Percentiles rank a stretch among this genome's conserved stretches.
phyloP scores from a whole-genome alignment of 1,140 invertebrate genomes.

The Homalodisca vitripennis region DNA sequence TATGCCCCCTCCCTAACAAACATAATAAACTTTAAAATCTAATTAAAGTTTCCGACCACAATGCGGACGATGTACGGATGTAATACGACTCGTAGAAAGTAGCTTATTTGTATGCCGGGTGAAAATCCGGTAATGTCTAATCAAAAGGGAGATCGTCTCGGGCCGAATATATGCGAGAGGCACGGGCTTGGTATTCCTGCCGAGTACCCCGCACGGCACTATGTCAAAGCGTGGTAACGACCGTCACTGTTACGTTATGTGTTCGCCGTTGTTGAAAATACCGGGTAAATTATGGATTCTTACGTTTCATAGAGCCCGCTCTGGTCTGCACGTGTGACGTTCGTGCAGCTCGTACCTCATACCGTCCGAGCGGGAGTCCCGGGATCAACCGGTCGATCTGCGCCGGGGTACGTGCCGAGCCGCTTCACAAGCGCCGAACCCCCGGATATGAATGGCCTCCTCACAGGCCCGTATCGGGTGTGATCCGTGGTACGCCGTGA shows the following conservation, averaged over 20 bases:
- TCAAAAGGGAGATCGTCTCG: conserved; percentile 10
- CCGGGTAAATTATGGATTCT: conserved; percentile 27
- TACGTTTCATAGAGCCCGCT: conserved; percentile 18
- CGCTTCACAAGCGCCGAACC: neutral
- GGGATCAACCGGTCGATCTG: neutral
- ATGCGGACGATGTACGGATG: conserved; percentile 5
- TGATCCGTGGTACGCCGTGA: too few species aligned
- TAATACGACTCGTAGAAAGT: conserved; percentile 20
- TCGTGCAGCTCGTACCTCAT: neutral
- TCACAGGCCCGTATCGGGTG: too few species aligned
- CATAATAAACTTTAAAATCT: conserved; percentile 14
- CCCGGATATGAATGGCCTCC: too few species aligned
- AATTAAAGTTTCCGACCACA: conserved; percentile 21
- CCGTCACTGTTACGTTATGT: neutral
- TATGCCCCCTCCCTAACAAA: conserved; percentile 19
- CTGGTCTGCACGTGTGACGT: neutral
- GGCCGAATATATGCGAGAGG: conserved; percentile 2
- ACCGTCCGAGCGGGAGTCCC: neutral
- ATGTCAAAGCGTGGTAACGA: conserved; percentile 18
- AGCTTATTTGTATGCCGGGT: conserved; percentile 22
- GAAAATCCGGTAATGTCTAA: conserved; percentile 17
- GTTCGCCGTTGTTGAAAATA: conserved; percentile 16
- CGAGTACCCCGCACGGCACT: neutral
- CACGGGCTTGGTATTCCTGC: neutral
- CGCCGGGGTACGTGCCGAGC: neutral